Evolutionary conservation across 1,140 invertebrate genomes (phyloP).

Genomic region (Drosophila triauraria): DNA sequence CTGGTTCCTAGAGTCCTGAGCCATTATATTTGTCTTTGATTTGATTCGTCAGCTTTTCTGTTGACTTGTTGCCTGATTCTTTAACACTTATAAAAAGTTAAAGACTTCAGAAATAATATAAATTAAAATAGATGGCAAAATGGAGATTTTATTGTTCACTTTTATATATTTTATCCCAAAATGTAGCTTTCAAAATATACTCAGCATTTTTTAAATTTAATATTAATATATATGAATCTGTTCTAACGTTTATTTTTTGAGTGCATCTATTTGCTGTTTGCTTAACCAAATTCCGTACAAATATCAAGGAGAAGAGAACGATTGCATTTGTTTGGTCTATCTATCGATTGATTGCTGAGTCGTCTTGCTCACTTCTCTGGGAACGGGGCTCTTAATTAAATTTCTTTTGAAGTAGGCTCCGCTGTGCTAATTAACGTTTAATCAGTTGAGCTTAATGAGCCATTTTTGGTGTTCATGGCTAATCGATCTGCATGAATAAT

Average conservation of each 20-base stretch:
- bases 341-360: conserved; percentile 52
- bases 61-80: conserved; percentile 31
- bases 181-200: too few species aligned
- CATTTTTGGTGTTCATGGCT: conserved; percentile 58
- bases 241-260: background rate
- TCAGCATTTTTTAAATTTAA: too few species aligned
- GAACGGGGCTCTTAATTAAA: conserved; percentile 61
- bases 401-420: conserved; percentile 67
- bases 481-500: conserved; percentile 79
- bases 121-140: too few species aligned
- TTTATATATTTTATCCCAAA: too few species aligned
- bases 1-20: background rate
- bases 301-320: conserved; percentile 4
- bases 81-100: background rate
- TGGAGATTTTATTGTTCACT: too few species aligned
- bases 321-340: conserved; percentile 52
- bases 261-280: conserved; percentile 30
- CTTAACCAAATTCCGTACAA: conserved; percentile 39
- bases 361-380: conserved; percentile 37
- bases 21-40: conserved; percentile 58
- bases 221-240: too few species aligned
- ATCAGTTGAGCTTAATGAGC: conserved; percentile 64
- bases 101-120: too few species aligned
- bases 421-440: conserved; percentile 67
- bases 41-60: conserved; percentile 47